Evolutionary conservation across 2,888 invertebrate genomes (phyloP).

Genomic region (Artemia sinica): DNA sequence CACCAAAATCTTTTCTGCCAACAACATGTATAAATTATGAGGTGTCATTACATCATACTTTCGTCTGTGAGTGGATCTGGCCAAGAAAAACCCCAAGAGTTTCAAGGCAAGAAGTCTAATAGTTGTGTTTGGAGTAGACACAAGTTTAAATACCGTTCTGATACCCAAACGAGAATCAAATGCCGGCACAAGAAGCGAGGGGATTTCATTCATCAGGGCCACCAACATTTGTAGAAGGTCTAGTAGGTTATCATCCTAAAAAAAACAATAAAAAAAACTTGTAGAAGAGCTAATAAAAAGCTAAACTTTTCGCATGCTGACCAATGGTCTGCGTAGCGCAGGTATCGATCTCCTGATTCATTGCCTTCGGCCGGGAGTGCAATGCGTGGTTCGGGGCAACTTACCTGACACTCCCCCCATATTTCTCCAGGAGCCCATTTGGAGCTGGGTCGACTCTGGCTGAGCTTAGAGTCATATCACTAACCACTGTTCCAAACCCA

Average conservation of each 20-base stretch:
- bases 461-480: too few relatives aligned
- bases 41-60: slow-evolving; percentile 99
- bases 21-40: slow-evolving; percentile 88
- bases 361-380: too few relatives aligned
- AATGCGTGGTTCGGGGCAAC: too few relatives aligned
- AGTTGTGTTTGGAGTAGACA: slow-evolving; percentile 86
- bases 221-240: slow-evolving; percentile 95
- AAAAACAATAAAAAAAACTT: too few relatives aligned
- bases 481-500: too few relatives aligned
- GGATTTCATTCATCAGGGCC: slow-evolving; percentile 92
- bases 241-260: slow-evolving; percentile 85
- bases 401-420: too few relatives aligned
- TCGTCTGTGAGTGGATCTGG: slow-evolving; percentile 91
- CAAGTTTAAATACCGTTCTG: slow-evolving; percentile 84
- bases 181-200: slow-evolving; percentile 95
- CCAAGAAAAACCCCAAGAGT: slow-evolving; percentile 88
- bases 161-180: slow-evolving; percentile 95
- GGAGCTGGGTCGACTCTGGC: too few relatives aligned
- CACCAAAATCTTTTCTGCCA: slow-evolving; percentile 75
- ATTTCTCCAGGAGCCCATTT: too few relatives aligned
- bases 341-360: too few relatives aligned
- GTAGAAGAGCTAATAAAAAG: too few relatives aligned
- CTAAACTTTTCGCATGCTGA: too few relatives aligned
- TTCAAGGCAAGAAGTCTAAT: slow-evolving; percentile 90
- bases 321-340: too few relatives aligned